Evolutionary conservation across 2,888 invertebrate species (phyloP).

Genomic region (Callyntrura guangdongensis): DNA sequence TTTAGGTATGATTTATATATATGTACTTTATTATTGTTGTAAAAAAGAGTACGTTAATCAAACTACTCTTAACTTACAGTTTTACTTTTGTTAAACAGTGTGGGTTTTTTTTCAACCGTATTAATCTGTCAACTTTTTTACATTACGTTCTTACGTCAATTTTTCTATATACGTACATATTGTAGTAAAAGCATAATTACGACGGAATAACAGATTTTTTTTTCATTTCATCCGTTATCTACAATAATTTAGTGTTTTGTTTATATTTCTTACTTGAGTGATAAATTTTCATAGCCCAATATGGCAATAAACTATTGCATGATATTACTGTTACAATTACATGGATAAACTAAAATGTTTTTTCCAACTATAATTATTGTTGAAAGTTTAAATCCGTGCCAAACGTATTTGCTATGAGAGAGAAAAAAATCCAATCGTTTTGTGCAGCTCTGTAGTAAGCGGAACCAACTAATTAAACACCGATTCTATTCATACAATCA

Average conservation of each 20-base stretch:
- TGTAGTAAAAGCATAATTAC: too few relatives aligned
- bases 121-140: too few relatives aligned
- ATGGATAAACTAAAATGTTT: neutral
- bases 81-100: neutral
- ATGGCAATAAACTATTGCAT: neutral
- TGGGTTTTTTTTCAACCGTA: neutral
- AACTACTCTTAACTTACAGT: neutral
- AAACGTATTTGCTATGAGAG: conserved; percentile 44
- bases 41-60: neutral
- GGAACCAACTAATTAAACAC: neutral
- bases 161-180: too few relatives aligned
- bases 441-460: neutral
- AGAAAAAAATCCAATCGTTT: neutral
- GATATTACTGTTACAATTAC: neutral
- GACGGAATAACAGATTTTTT: too few relatives aligned
- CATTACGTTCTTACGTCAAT: too few relatives aligned
- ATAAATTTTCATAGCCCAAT: too few relatives aligned
- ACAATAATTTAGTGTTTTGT: too few relatives aligned
- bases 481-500: conserved; percentile 15
- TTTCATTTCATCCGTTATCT: too few relatives aligned
- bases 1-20: neutral
- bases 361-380: neutral
- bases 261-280: too few relatives aligned
- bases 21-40: neutral
- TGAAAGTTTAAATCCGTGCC: conserved; percentile 67